phyloP scores from a whole-genome alignment of 1,140 invertebrate species.

The Nebria ingens region DNA sequence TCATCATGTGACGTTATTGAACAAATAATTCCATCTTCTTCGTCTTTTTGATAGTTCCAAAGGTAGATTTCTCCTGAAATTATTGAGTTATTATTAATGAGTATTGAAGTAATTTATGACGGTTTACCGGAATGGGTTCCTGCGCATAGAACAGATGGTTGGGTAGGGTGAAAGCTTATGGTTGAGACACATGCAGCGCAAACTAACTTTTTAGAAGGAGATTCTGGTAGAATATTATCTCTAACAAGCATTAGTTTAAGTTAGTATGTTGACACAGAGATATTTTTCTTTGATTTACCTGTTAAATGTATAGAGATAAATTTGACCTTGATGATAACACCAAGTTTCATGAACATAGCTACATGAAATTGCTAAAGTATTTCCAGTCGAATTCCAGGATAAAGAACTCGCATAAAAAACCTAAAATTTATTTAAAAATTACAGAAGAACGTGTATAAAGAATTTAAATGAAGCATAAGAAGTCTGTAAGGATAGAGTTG shows the following conservation, averaged over 20 bases:
- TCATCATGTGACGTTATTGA: constrained; percentile 24
- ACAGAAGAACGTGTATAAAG: no score
- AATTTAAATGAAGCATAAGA: no score
- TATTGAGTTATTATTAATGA: constrained; percentile 6
- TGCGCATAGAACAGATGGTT: constrained; percentile 12
- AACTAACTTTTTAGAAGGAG: constrained; percentile 1
- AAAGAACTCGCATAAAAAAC: not conserved
- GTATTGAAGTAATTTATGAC: no score
- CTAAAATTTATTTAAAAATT: not conserved
- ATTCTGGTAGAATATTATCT: not conserved
- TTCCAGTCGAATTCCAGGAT: constrained; percentile 9
- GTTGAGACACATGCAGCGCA: not conserved
- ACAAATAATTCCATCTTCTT: constrained; percentile 21
- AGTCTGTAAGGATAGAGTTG: no score
- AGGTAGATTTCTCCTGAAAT: constrained; percentile 25
- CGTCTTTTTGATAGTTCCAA: constrained; percentile 28
- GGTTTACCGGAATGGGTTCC: constrained; percentile 28
- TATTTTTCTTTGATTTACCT: no score
- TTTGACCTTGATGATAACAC: constrained; percentile 1
- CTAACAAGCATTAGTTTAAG: constrained; percentile 1
- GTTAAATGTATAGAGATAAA: not conserved
- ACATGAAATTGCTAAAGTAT: constrained; percentile 2
- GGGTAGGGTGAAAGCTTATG: not conserved
- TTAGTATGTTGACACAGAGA: not conserved
- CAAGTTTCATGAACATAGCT: constrained; percentile 5